Base-by-base conservation (phyloP, 30 jellyfish, hydroid and myxozoan species). In the Pelagia noctiluca region DNA sequence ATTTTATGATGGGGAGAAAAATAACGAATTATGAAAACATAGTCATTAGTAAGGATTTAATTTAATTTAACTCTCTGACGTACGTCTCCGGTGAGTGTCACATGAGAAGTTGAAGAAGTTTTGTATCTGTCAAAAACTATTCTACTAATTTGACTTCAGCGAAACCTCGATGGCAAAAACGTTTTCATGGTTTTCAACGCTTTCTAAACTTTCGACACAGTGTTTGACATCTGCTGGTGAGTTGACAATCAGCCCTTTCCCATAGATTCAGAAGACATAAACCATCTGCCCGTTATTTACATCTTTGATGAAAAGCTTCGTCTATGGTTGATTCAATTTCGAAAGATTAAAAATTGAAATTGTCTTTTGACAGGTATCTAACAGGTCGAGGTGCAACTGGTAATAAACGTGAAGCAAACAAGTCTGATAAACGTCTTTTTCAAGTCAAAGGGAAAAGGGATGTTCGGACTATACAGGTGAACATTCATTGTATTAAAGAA, bases 391-490 rank as follows among this genome's bases (percentile, higher is more conserved):
- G 63, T 3, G 93, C 93, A 47, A 54, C 85, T 35, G 77, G 76
- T 23, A 79, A 38, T 26, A 49, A 38, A 28, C 97, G 71, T 57
- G 93, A 88, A 62, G 65, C 77, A n/a, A 90, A 80, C 19, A 49
- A 60, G 13, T 81, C 63, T 42, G 73, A 62, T 2, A 89, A 83
- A 47, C 74, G 93, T 38, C 54, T 89, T 72, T 84, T 70, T 36
- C 97, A 82, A 71, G 95, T 89, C 16, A 89, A 89, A 53, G 97
- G 97, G 21, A 82, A 89, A 82, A 30, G 97, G 68, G 66, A 83
- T 53, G 84, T 82, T 31, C 75, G 91, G n/a, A 79, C 77, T 2
- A 24, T 70, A 7, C 95, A 89, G 92, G 97, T 89, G 12, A 64
- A 19, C 3, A 78, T 54, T 25, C 12, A 7, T 60, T 8, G 8